These are phyloP conservation scores for Chymomyza caudatula DNA, from an alignment of 2,888 invertebrate genomes.

Conservation along the genomic window DNA sequence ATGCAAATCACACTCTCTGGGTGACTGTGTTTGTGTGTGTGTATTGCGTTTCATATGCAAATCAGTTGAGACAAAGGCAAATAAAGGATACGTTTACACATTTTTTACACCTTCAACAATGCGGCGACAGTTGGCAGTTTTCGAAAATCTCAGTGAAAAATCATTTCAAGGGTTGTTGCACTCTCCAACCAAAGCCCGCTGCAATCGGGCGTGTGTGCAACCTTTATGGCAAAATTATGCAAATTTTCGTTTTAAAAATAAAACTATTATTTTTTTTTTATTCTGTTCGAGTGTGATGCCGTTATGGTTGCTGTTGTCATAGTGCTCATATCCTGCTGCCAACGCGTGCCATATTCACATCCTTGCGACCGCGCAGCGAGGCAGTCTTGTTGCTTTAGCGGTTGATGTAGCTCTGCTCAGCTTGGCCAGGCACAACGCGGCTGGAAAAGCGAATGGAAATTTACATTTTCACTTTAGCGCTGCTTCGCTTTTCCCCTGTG, in stretches of 20 bases:
- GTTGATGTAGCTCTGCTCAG: constrained; percentile 52
- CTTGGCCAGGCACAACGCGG: constrained; percentile 1
- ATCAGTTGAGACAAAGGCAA: constrained; percentile 44
- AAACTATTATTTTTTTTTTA: constrained; percentile 40
- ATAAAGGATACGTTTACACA: constrained; percentile 63
- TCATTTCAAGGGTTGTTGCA: constrained; percentile 48
- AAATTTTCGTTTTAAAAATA: constrained; percentile 58
- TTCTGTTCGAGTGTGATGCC: constrained; percentile 5
- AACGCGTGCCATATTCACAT: constrained; percentile 38
- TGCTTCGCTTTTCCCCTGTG: constrained; percentile 37
- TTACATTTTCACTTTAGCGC: constrained; percentile 34
- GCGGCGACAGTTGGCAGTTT: constrained; percentile 21
- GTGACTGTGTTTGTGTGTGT: constrained; percentile 4
- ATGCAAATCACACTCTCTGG: constrained; percentile 45
- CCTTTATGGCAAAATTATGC: constrained; percentile 68
- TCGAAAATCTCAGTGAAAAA: constrained; percentile 7
- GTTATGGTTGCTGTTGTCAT: neutral
- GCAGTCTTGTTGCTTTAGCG: constrained; percentile 50
- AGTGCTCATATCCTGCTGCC: neutral
- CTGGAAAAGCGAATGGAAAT: constrained; percentile 63
- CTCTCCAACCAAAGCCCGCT: constrained; percentile 23
- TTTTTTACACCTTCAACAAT: constrained; percentile 69
- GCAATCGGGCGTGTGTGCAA: constrained; percentile 22
- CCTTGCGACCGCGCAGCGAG: constrained; percentile 17
- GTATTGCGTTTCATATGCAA: constrained; percentile 69